A percentile compares a stretch with the other conserved stretches of the same genome.
phyloP scores from a whole-genome alignment of 2,888 invertebrate species.

The Odontocerum albicorne region DNA sequence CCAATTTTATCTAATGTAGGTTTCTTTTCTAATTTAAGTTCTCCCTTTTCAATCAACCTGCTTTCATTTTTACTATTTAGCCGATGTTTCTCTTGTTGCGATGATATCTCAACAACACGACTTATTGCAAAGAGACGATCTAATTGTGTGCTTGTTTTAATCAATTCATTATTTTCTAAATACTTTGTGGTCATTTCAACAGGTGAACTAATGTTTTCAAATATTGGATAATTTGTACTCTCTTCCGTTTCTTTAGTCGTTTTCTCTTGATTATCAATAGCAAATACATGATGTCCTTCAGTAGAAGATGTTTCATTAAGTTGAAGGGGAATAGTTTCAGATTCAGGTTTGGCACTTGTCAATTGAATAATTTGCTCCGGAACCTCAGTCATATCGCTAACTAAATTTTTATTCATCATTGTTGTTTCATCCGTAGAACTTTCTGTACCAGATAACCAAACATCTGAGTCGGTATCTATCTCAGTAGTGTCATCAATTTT shows the following conservation, averaged over 20 bases:
- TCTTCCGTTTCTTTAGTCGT: constrained; percentile 21
- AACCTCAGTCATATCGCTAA: constrained; percentile 39
- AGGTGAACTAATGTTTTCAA: constrained; percentile 16
- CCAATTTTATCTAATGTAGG: constrained; percentile 68
- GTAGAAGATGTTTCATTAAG: constrained; percentile 46
- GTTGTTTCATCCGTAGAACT: constrained; percentile 32
- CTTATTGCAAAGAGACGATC: constrained; percentile 69
- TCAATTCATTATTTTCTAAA: constrained; percentile 42
- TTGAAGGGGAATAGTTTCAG: not conserved
- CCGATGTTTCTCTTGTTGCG: constrained; percentile 63
- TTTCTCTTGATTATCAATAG: constrained; percentile 42
- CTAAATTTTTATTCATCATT: constrained; percentile 12
- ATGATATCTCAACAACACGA: constrained; percentile 68
- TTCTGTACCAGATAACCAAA: constrained; percentile 40
- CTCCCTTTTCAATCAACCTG: constrained; percentile 55
- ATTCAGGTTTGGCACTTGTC: not conserved
- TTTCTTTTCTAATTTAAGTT: constrained; percentile 59
- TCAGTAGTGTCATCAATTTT: constrained; percentile 12
- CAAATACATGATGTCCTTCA: constrained; percentile 52
- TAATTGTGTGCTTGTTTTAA: constrained; percentile 49
- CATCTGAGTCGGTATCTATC: constrained; percentile 25
- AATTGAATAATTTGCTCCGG: not conserved
- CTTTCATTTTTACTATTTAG: constrained; percentile 59
- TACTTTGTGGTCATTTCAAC: constrained; percentile 42
- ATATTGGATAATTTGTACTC: too few relatives aligned